Evolutionary conservation across 2,797 vertebrate species (phyloP).

Genomic region (Phrynocephalus forsythii): DNA sequence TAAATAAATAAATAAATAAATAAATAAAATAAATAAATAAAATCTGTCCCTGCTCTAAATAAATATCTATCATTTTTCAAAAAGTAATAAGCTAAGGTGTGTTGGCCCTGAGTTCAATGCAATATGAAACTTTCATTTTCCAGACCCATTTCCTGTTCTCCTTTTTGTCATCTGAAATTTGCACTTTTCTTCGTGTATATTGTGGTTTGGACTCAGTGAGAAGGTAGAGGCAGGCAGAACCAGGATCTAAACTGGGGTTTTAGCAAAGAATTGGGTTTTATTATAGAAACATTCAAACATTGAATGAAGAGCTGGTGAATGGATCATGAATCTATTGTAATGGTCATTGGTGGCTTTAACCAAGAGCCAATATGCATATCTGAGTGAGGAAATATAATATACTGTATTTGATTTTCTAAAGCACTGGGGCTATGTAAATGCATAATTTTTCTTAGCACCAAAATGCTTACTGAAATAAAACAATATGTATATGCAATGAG

Average conservation of each 20-base stretch:
- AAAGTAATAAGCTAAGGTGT: too few species aligned
- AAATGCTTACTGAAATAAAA: not conserved
- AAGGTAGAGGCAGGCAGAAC: not conserved
- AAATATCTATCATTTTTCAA: too few species aligned
- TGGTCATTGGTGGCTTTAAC: not conserved
- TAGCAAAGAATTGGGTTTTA: not conserved
- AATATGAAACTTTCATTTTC: not conserved
- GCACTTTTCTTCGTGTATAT: not conserved
- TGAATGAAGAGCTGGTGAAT: not conserved
- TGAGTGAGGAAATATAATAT: not conserved
- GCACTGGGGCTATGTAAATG: not conserved
- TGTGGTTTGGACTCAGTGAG: not conserved
- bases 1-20: too few species aligned
- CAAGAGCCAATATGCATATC: not conserved
- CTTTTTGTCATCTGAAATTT: not conserved
- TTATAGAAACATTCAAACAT: not conserved
- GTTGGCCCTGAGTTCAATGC: too few species aligned
- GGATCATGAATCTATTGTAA: not conserved
- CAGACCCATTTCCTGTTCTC: not conserved
- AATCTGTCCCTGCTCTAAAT: too few species aligned
- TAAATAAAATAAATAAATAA: too few species aligned
- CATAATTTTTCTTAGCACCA: not conserved
- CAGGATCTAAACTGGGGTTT: not conserved
- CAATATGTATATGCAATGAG: not conserved
- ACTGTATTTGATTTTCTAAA: not conserved